Conservation (phyloP, 2,113 vertebrate species). For the chimpanzee (Pan troglodytes) region NHGRI_mPanTro3-v2.1_pri NC_072421.2:4577001-4577500, state of each 20-base stretch:
- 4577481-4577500: background rate
- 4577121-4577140: background rate
- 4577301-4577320: constrained; percentile 63
- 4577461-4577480: background rate
- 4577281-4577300: constrained; percentile 52
- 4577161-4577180: background rate
- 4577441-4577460: rapidly evolving
- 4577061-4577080: rapidly evolving
- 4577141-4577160: background rate
- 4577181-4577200: constrained; percentile 59
- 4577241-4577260: background rate
- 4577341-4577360: constrained; percentile 27
- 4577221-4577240: constrained; percentile 8
- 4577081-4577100: rapidly evolving
- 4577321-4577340: constrained; percentile 37
- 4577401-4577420: background rate
- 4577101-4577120: background rate
- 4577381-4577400: background rate
- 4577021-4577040: rapidly evolving
- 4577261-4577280: background rate
- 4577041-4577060: no score
- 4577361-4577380: background rate
- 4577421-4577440: rapidly evolving
- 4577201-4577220: constrained; percentile 45
- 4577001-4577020: rapidly evolving